phyloP scores from a whole-genome alignment of 2,113 vertebrate genomes.

The Hippocampus comes region DNA sequence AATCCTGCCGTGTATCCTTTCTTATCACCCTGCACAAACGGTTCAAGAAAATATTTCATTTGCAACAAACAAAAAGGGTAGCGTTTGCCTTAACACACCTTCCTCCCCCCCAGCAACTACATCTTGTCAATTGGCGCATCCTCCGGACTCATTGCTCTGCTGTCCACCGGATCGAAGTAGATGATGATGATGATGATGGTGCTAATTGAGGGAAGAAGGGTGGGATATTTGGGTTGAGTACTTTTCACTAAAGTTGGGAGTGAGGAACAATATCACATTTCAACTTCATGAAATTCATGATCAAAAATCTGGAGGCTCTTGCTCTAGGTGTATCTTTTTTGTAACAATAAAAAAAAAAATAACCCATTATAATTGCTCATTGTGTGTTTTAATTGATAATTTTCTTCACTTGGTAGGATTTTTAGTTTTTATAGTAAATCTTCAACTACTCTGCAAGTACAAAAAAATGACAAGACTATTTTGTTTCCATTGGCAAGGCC shows the following conservation, averaged over 20 bases:
- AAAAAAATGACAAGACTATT: not conserved
- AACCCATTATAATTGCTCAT: constrained; percentile 9
- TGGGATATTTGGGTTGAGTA: constrained; percentile 1
- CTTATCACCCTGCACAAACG: not conserved
- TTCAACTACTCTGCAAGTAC: not conserved
- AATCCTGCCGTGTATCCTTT: constrained; percentile 99
- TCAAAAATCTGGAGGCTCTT: constrained; percentile 54
- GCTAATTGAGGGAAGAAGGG: constrained; percentile 1
- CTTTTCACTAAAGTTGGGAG: constrained; percentile 29
- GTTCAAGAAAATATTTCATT: not conserved
- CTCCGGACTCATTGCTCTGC: constrained; percentile 93
- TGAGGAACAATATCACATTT: constrained; percentile 51
- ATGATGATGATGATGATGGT: constrained; percentile 4
- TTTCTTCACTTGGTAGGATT: not conserved
- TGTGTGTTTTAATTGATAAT: not conserved
- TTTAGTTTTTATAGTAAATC: not conserved
- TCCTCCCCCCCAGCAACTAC: constrained; percentile 81
- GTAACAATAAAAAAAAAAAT: constrained; percentile 73
- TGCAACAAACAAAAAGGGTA: not conserved
- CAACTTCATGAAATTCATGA: constrained; percentile 72
- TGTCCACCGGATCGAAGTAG: constrained; percentile 96
- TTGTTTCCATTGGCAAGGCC: constrained; percentile 40
- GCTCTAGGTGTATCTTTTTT: constrained; percentile 65
- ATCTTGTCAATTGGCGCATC: constrained; percentile 94
- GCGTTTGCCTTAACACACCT: constrained; percentile 9